Evolutionary conservation across 2,797 vertebrate species (phyloP).

Genomic region (Silurus aristotelis): DNA sequence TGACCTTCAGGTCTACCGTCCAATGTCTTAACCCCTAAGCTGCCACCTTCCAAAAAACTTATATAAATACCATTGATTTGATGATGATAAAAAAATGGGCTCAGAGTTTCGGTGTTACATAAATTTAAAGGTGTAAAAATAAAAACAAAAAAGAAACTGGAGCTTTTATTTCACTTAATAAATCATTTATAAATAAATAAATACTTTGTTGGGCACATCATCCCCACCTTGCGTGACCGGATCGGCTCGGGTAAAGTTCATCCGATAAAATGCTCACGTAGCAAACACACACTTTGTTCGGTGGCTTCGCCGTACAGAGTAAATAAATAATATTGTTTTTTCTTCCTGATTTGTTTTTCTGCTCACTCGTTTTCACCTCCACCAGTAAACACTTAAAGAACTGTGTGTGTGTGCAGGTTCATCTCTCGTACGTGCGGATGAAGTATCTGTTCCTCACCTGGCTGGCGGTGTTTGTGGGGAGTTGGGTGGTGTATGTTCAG

Average conservation of each 20-base stretch:
- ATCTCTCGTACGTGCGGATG: slow-evolving; percentile 87
- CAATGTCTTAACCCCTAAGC: too few relatives aligned
- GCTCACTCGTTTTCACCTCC: not conserved
- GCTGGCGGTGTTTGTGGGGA: slow-evolving; percentile 92
- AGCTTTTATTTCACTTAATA: not conserved
- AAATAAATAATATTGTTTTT: not conserved
- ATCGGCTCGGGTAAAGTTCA: not conserved
- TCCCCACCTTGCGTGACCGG: too few relatives aligned
- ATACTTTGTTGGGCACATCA: not conserved
- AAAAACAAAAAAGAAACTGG: too few relatives aligned
- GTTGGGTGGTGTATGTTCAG: slow-evolving; percentile 94
- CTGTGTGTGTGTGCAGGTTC: slow-evolving; percentile 73
- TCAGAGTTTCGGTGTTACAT: too few relatives aligned
- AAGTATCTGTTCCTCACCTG: slow-evolving; percentile 97
- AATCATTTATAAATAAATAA: not conserved
- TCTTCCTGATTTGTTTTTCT: not conserved
- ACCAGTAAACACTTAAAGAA: not conserved
- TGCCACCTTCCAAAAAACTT: too few relatives aligned
- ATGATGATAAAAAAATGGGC: too few relatives aligned
- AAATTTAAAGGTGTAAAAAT: too few relatives aligned
- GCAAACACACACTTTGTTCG: too few relatives aligned
- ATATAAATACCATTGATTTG: too few relatives aligned
- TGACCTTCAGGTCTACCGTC: too few relatives aligned
- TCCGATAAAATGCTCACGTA: too few relatives aligned
- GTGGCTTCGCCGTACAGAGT: too few relatives aligned